Conservation (phyloP, 1,140 invertebrate species). For the Calephelis virginiensis region DNA sequence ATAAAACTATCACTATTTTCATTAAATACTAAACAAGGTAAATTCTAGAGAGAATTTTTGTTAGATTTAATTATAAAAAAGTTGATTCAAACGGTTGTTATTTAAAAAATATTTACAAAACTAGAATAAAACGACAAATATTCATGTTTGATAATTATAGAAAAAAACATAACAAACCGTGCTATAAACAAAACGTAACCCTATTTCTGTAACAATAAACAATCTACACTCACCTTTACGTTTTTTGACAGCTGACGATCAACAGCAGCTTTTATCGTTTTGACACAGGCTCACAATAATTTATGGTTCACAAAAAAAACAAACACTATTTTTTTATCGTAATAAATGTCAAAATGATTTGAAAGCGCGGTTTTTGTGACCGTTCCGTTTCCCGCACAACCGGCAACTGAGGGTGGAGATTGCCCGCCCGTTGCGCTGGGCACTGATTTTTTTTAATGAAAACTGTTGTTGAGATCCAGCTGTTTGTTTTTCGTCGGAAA, state of each 20-base stretch:
- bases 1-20: no score
- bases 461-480: constrained; percentile 29
- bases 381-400: constrained; percentile 24
- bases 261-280: constrained; percentile 28
- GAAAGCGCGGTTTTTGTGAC: constrained; percentile 32
- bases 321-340: constrained; percentile 17
- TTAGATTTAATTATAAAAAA: no score
- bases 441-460: constrained; percentile 36
- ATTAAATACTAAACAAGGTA: no score
- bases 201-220: constrained; percentile 34
- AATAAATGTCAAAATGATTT: constrained; percentile 21
- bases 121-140: no score
- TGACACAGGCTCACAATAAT: background rate
- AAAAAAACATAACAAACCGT: constrained; percentile 18
- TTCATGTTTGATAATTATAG: constrained; percentile 16
- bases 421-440: constrained; percentile 28
- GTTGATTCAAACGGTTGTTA: no score
- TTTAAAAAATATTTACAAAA: no score
- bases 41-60: no score
- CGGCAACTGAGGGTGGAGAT: constrained; percentile 49
- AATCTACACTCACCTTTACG: constrained; percentile 46
- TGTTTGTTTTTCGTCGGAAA: constrained; percentile 35
- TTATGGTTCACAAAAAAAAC: constrained; percentile 16
- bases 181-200: constrained; percentile 21
- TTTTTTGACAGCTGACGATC: constrained; percentile 51